Percentiles rank a stretch among this genome's conserved stretches.
Evolutionary conservation across 2,888 invertebrate genomes (phyloP).

Genomic region (Argyra leucocephala): DNA sequence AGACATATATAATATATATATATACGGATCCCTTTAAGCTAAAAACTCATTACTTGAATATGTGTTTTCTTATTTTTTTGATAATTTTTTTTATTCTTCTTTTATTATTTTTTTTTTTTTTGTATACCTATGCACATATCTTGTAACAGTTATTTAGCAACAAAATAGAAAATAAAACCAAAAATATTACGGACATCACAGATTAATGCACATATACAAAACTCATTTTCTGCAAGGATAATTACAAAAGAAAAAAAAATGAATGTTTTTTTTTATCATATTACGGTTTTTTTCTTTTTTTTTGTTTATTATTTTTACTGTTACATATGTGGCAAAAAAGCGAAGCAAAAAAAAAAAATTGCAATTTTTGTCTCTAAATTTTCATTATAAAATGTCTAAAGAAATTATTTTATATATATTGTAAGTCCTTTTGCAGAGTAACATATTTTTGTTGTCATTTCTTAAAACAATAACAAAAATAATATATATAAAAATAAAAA

Average conservation of each 20-base stretch:
- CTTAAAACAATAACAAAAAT: no score
- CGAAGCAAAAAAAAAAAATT: background rate
- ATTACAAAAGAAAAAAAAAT: background rate
- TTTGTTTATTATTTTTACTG: background rate
- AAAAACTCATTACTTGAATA: background rate
- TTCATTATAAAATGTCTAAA: background rate
- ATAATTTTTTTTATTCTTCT: background rate
- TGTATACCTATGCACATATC: background rate
- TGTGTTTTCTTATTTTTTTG: no score
- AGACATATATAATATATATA: background rate
- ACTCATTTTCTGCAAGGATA: constrained; percentile 3
- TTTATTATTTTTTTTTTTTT: background rate
- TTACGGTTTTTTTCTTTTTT: background rate
- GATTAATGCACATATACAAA: constrained; percentile 4
- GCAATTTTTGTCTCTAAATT: background rate
- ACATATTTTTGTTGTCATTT: no score
- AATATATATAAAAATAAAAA: no score
- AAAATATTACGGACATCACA: background rate
- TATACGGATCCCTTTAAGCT: background rate
- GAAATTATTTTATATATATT: background rate
- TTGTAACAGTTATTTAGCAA: background rate
- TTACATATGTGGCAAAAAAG: no score
- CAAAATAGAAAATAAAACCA: background rate
- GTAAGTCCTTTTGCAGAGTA: no score
- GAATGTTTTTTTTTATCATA: background rate